phyloP scores from a whole-genome alignment of 2,797 vertebrate genomes.

The Scarus forsteni region DNA sequence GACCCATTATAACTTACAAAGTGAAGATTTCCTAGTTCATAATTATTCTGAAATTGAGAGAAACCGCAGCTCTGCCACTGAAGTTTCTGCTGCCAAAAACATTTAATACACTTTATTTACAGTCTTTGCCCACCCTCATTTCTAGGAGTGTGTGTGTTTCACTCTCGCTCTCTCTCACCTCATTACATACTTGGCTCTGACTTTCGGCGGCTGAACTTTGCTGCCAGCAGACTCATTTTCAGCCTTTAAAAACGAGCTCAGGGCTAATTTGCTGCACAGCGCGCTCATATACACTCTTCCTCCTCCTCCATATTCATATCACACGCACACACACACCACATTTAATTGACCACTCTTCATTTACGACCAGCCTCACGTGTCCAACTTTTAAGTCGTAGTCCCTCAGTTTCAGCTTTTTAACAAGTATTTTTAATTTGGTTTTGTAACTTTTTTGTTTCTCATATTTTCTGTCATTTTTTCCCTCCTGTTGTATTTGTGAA shows the following conservation, averaged over 20 bases:
- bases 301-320: slow-evolving; percentile 71
- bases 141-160: slow-evolving; percentile 16
- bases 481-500: neutral
- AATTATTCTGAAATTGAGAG: slow-evolving; percentile 30
- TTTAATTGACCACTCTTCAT: slow-evolving; percentile 48
- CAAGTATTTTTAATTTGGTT: accelerated
- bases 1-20: too few species aligned
- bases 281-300: slow-evolving; percentile 70
- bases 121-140: slow-evolving; percentile 38
- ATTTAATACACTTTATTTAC: slow-evolving; percentile 65
- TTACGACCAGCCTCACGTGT: slow-evolving; percentile 11
- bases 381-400: neutral
- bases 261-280: slow-evolving; percentile 75
- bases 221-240: slow-evolving; percentile 76
- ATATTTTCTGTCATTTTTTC: neutral
- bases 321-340: slow-evolving; percentile 27
- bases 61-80: slow-evolving; percentile 30
- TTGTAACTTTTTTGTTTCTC: neutral
- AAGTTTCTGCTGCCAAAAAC: slow-evolving; percentile 56
- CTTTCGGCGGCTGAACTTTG: slow-evolving; percentile 65
- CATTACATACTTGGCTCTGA: slow-evolving; percentile 82
- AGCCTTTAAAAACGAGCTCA: slow-evolving; percentile 70
- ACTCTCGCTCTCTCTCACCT: slow-evolving; percentile 72
- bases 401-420: neutral
- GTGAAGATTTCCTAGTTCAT: slow-evolving; percentile 4